Conservation (phyloP, 35 echinoderm and acorn worm species). For the Hemicentrotus pulcherrimus region DNA sequence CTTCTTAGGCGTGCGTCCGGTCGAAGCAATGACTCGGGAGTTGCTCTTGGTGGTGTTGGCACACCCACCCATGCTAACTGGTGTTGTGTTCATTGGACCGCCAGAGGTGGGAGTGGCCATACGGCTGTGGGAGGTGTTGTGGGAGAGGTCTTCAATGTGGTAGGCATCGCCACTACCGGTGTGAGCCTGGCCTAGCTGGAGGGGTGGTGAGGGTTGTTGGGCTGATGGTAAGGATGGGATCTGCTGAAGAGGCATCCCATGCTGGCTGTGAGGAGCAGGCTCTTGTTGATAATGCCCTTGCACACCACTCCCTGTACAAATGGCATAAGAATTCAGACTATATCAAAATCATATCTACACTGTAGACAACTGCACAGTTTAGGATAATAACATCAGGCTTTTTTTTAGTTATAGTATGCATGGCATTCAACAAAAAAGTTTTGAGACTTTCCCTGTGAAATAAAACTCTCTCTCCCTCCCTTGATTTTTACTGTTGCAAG, state of each 20-base stretch:
- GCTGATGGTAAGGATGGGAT: background rate
- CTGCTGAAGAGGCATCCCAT: background rate
- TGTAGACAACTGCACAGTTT: too few relatives aligned
- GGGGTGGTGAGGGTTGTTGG: background rate
- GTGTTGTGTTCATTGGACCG: background rate
- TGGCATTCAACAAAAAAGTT: too few relatives aligned
- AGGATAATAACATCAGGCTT: too few relatives aligned
- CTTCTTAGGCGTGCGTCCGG: slow-evolving; percentile 5
- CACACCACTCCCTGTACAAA: background rate
- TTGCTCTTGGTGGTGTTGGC: background rate
- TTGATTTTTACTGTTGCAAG: too few relatives aligned
- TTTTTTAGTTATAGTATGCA: too few relatives aligned
- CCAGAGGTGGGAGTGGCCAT: background rate
- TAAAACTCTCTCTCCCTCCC: too few relatives aligned
- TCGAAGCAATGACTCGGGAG: background rate
- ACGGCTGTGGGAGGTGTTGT: slow-evolving; percentile 8
- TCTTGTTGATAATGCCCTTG: background rate
- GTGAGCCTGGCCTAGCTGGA: background rate
- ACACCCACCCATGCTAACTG: background rate
- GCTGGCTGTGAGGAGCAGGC: background rate
- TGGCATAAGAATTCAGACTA: background rate
- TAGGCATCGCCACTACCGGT: background rate
- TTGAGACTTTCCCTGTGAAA: too few relatives aligned
- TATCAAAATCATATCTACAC: too few relatives aligned
- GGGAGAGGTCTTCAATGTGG: slow-evolving; percentile 28